Evolutionary conservation across 1,140 invertebrate species (phyloP), one percentile per base, ranked within the genome.

Genomic region (Adoxophyes honmai): DNA sequence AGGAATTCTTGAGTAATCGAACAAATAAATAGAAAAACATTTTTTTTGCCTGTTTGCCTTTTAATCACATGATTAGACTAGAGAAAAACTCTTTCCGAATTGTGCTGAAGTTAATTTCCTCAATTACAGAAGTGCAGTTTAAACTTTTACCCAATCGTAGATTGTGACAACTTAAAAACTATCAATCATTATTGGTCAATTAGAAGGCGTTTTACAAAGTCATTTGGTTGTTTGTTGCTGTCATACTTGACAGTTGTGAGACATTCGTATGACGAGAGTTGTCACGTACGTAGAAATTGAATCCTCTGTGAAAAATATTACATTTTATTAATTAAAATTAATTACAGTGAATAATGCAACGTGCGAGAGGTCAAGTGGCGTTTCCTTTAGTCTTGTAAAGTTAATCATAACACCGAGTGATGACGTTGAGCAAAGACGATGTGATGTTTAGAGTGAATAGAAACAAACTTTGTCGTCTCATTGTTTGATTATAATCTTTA

Each of bases 401-500:
- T 57, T 39, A 39, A 60, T 36, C 35, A 28, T 48, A 48, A 16
- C 56, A 57, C 7, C 28, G 34, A 78, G 82, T 88, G 82, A 86
- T 86, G 85, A 86, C 80, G 80, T 83, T 74, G 69, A 74, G 75
- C 62, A 73, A 75, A 57, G 68, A 84, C 73, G 67, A 86, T 85
- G 81, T 88, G 86, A 86, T 80, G 81, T 80, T 85, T 81, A 86
- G 75, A 83, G 60, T 78, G 59, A 62, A 60, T 60, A 81, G 73
- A 78, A 78, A 81, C 71, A 86, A 81, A 79, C 70, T 75, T 83
- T 85, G 68, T 73, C 70, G 61, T 81, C 62, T 83, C 75, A 78
- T 83, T 86, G 73, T 78, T 78, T 81, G 58, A 75, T 73, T 74
- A 64, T 59, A 61, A 68, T 70, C 56, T 52, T 63, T 76, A 76